These are phyloP conservation scores for Colostygia pectinataria DNA, from an alignment of 2,888 invertebrate species.

Conservation along the genomic window DNA sequence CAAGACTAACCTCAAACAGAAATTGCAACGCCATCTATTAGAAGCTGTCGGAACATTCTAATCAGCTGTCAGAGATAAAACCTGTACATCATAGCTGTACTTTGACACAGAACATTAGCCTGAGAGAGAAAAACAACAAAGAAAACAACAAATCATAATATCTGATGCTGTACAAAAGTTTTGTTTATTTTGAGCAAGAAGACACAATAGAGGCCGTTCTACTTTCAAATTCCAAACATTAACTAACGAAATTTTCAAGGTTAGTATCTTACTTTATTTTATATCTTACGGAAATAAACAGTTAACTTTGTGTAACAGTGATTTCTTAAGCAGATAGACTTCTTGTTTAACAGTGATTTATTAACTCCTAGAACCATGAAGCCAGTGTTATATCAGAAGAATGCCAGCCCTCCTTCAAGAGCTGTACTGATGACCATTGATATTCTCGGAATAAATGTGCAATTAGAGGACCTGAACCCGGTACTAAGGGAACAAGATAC, in stretches of 20 bases:
- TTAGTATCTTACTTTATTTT: no score
- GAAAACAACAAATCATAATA: neutral
- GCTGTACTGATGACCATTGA: slow-evolving; percentile 67
- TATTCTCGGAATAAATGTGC: slow-evolving; percentile 54
- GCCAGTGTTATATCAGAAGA: slow-evolving; percentile 56
- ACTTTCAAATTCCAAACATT: no score
- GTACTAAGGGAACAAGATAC: slow-evolving; percentile 64
- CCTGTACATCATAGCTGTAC: slow-evolving; percentile 1
- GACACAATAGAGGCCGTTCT: no score
- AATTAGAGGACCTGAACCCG: slow-evolving; percentile 57
- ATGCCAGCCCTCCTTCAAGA: slow-evolving; percentile 67
- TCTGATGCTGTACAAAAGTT: no score
- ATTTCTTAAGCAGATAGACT: no score
- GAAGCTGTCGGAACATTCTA: slow-evolving; percentile 11
- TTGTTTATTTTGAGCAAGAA: no score
- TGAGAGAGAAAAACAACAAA: neutral
- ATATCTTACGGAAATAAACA: no score
- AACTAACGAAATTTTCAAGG: no score
- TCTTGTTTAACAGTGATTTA: no score
- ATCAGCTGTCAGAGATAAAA: slow-evolving; percentile 11
- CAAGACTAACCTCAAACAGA: neutral
- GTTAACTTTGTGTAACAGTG: no score
- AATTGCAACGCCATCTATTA: slow-evolving; percentile 34
- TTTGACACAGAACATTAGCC: slow-evolving; percentile 13
- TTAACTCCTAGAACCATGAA: neutral